phyloP scores from a whole-genome alignment of 2,113 vertebrate species.

The Dipodomys ordii region DNA sequence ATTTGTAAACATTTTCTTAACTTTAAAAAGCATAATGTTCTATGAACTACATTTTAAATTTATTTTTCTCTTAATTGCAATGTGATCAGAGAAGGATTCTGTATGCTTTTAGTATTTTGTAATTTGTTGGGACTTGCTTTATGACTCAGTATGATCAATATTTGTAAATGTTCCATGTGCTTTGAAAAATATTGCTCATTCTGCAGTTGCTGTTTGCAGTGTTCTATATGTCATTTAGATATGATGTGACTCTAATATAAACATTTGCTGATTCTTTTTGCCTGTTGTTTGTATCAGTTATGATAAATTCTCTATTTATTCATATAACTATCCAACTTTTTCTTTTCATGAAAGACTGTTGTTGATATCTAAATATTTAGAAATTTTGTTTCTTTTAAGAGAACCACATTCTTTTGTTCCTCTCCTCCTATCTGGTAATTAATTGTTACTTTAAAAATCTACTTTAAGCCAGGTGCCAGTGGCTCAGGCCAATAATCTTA shows the following conservation, averaged over 20 bases:
- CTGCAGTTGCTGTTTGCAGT: not conserved
- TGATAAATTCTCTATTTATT: not conserved
- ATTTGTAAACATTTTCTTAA: not conserved
- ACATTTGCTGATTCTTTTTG: no score
- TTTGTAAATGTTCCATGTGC: constrained; percentile 1
- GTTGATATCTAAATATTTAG: not conserved
- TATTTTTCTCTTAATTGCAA: not conserved
- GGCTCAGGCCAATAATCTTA: no score
- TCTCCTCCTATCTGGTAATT: not conserved
- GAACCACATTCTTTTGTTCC: not conserved
- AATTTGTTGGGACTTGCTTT: not conserved
- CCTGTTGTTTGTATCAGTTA: not conserved
- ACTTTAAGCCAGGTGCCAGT: not conserved
- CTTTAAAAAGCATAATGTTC: not conserved
- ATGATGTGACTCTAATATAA: no score
- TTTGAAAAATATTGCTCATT: not conserved
- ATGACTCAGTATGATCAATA: constrained; percentile 36
- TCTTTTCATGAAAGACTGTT: not conserved
- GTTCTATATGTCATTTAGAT: not conserved
- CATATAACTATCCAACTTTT: constrained; percentile 5
- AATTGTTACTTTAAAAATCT: constrained; percentile 13
- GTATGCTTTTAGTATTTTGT: not conserved
- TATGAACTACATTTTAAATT: constrained; percentile 19
- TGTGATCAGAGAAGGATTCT: not conserved
- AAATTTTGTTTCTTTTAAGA: not conserved